Percentiles rank a stretch among this genome's conserved stretches.
phyloP scores from a whole-genome alignment of 2,113 vertebrate species.

The Ardeotis arabs region DNA sequence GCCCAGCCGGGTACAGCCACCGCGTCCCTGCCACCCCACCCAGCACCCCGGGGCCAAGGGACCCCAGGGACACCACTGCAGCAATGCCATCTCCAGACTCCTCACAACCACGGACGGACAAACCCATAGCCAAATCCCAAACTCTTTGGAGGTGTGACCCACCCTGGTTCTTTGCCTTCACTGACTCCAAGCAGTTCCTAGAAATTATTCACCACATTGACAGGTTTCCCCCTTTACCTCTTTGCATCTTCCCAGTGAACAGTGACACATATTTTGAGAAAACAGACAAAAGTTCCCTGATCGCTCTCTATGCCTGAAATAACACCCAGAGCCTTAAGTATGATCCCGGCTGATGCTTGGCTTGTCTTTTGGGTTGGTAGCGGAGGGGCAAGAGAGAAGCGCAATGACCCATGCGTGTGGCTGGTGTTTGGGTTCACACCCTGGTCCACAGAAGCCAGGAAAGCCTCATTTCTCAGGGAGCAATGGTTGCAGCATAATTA shows the following conservation, averaged over 20 bases:
- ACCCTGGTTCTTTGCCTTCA: too few relatives aligned
- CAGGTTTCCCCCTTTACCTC: too few relatives aligned
- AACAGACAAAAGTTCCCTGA: too few relatives aligned
- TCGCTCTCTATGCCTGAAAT: too few relatives aligned
- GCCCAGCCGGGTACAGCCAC: not conserved
- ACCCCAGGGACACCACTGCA: not conserved
- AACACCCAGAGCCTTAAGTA: not conserved
- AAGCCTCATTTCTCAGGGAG: not conserved
- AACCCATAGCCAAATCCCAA: not conserved
- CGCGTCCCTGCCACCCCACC: rapidly evolving
- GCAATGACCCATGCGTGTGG: rapidly evolving
- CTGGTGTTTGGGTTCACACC: not conserved
- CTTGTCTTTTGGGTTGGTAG: not conserved
- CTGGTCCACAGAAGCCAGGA: not conserved
- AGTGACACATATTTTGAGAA: too few relatives aligned
- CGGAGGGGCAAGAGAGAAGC: not conserved
- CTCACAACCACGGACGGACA: not conserved
- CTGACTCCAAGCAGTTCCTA: too few relatives aligned
- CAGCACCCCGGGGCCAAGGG: not conserved
- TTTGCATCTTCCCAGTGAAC: too few relatives aligned
- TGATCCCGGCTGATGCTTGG: not conserved
- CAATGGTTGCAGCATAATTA: not conserved
- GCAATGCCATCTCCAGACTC: not conserved
- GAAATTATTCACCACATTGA: too few relatives aligned
- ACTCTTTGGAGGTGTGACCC: too few relatives aligned